A percentile compares a stretch with the other conserved stretches of the same genome.
Evolutionary conservation across 1,140 invertebrate genomes (phyloP).

Genomic region (Drosophila ficusphila): DNA sequence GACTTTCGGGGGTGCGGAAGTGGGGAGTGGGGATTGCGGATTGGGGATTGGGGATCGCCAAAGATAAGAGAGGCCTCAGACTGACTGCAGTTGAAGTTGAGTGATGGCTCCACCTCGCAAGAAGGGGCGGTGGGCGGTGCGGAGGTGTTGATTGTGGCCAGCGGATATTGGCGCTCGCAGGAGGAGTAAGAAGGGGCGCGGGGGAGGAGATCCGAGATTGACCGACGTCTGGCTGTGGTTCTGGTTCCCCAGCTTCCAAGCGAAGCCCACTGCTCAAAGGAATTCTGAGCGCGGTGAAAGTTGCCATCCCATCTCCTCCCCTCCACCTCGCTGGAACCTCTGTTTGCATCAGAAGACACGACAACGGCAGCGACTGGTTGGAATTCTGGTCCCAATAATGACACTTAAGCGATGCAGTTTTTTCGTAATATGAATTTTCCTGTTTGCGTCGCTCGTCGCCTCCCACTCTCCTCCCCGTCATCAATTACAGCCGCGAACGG

Average conservation of each 20-base stretch:
- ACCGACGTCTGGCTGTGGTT: conserved; percentile 61
- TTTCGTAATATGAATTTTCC: conserved; percentile 81
- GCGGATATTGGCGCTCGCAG: conserved; percentile 54
- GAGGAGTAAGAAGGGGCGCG: background rate
- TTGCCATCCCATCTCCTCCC: conserved; percentile 53
- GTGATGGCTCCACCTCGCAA: conserved; percentile 63
- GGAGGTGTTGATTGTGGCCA: conserved; percentile 71
- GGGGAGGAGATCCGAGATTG: conserved; percentile 46
- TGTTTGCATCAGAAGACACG: conserved; percentile 47
- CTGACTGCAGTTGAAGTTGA: conserved; percentile 46
- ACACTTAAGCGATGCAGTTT: conserved; percentile 80
- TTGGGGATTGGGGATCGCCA: conserved; percentile 13
- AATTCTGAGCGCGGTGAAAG: conserved; percentile 74
- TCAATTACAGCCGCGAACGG: conserved; percentile 61
- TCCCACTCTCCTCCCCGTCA: conserved; percentile 28
- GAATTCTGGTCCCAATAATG: conserved; percentile 80
- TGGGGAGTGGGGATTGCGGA: background rate
- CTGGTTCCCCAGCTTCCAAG: conserved; percentile 22
- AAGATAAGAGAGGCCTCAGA: conserved; percentile 54
- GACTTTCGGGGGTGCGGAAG: background rate
- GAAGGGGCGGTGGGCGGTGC: conserved; percentile 46
- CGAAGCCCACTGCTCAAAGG: conserved; percentile 44
- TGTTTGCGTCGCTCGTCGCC: conserved; percentile 54
- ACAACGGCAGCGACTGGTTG: conserved; percentile 64
- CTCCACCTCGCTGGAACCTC: conserved; percentile 4